A percentile compares a stretch with the other conserved stretches of the same genome.
phyloP scores from a whole-genome alignment of 2,888 invertebrate genomes.

The Cheilosia impressa region DNA sequence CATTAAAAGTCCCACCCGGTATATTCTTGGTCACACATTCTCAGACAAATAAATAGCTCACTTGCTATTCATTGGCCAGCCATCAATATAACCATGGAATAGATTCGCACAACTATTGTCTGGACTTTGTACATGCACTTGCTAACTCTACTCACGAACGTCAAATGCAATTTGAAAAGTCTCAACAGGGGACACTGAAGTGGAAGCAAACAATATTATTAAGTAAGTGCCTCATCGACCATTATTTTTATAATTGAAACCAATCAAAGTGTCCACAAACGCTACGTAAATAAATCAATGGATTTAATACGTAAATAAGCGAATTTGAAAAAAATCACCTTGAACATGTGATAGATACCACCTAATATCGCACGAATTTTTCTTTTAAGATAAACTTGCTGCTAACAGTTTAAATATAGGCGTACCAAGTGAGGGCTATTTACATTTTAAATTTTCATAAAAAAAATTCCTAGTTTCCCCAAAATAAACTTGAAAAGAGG shows the following conservation, averaged over 20 bases:
- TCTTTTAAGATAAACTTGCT: constrained; percentile 7
- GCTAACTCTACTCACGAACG: constrained; percentile 45
- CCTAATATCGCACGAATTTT: not conserved
- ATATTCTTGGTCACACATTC: constrained; percentile 51
- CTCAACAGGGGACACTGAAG: not conserved
- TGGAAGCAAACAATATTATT: not conserved
- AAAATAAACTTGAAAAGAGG: constrained; percentile 31
- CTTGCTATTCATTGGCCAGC: constrained; percentile 44
- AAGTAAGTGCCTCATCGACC: constrained; percentile 12
- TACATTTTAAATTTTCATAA: constrained; percentile 40
- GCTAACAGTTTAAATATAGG: constrained; percentile 27
- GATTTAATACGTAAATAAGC: constrained; percentile 20
- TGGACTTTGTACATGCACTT: constrained; percentile 59
- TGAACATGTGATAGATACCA: constrained; percentile 16
- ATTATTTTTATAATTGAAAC: constrained; percentile 35
- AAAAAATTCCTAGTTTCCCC: constrained; percentile 1
- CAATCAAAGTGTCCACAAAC: constrained; percentile 40
- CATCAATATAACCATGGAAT: not conserved
- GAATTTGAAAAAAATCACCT: constrained; percentile 12
- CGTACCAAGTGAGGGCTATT: constrained; percentile 26
- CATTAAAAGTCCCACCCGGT: constrained; percentile 37
- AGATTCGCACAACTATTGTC: constrained; percentile 9
- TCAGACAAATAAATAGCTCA: constrained; percentile 62
- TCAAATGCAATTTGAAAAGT: constrained; percentile 27
- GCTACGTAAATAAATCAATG: constrained; percentile 41